Evolutionary conservation across 2,113 vertebrate genomes (phyloP), one percentile per base, ranked within the genome.

Genomic region (Synodontis membranacea): DNA sequence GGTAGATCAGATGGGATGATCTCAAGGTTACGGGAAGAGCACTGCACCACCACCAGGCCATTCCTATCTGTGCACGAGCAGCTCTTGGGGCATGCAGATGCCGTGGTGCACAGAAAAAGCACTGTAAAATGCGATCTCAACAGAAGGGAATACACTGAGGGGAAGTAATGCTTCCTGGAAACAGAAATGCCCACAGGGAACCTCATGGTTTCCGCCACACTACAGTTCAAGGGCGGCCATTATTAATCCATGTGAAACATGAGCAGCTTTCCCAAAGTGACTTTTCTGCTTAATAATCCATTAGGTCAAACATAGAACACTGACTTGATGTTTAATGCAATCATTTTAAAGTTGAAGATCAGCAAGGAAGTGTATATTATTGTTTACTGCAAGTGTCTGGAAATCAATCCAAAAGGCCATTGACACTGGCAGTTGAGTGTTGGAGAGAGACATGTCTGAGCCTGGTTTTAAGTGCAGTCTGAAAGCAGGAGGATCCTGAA

Each of bases 1-100:
- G 97, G 97, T 81, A 99, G 96, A 90, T 97, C 96, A 8, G 90
- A 72, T 0, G 98, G 98, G 88, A 99, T 95, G 88, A 94, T 95
- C 56, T 96, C 95, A 91, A 99, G 89, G 92, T 96, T 96, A 84
- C 83, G 94, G 0, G 96, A 96, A 52, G 95, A 94, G 89, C 98
- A 99, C 58, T 97, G 96, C 23, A 98, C 97, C 0, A 96, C 95
- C 6, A 94, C 95, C 0, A 95, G 92, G 78, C 96, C 96, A 0
- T 94, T 95, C 76, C 92, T 94, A 62, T 96, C 96, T 0, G 95
- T 95, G 84, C 98, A 99, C 82, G 95, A 95, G 91, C 98, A 99
- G 84, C 93, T 95, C 5, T 86, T 93, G 0, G 98, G 98, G 88
- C 98, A 99, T 84, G 96, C 90, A 14, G 52, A 89, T 78, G 86